Evolutionary conservation across 2,888 invertebrate genomes (phyloP).

Genomic region (Pyrochroa serraticornis): DNA sequence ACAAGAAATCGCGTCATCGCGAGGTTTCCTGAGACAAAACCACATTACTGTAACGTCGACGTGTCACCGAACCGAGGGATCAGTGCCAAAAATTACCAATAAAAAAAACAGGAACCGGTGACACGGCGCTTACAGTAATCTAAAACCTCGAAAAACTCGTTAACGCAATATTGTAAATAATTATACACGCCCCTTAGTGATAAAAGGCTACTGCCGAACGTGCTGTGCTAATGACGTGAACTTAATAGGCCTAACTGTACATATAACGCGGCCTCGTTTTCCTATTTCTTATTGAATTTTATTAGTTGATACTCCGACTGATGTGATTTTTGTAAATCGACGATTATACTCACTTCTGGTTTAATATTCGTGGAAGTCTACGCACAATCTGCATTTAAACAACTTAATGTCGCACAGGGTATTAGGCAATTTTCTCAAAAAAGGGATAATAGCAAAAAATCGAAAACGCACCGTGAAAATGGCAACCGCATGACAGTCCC

Average conservation of each 20-base stretch:
- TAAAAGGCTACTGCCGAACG: constrained; percentile 45
- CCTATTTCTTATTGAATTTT: constrained; percentile 12
- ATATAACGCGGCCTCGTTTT: constrained; percentile 18
- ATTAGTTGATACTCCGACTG: constrained; percentile 8
- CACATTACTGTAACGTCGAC: constrained; percentile 56
- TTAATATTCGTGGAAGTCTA: constrained; percentile 15
- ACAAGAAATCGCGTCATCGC: constrained; percentile 60
- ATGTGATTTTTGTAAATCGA: constrained; percentile 1
- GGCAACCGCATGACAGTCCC: no score
- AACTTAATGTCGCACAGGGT: constrained; percentile 26
- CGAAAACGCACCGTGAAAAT: no score
- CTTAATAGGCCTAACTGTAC: constrained; percentile 26
- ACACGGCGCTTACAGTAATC: constrained; percentile 4
- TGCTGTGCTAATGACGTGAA: constrained; percentile 41
- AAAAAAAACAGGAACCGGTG: neutral
- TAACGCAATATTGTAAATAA: constrained; percentile 11
- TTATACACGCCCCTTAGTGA: constrained; percentile 35
- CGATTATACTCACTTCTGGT: neutral
- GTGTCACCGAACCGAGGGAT: constrained; percentile 17
- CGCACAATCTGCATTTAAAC: constrained; percentile 25
- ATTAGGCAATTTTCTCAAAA: constrained; percentile 3
- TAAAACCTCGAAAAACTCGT: constrained; percentile 6
- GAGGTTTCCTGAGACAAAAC: constrained; percentile 62
- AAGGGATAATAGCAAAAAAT: neutral
- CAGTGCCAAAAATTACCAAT: constrained; percentile 34